Conservation (phyloP, 2,888 invertebrate species). For the Charanyca ferruginea region DNA sequence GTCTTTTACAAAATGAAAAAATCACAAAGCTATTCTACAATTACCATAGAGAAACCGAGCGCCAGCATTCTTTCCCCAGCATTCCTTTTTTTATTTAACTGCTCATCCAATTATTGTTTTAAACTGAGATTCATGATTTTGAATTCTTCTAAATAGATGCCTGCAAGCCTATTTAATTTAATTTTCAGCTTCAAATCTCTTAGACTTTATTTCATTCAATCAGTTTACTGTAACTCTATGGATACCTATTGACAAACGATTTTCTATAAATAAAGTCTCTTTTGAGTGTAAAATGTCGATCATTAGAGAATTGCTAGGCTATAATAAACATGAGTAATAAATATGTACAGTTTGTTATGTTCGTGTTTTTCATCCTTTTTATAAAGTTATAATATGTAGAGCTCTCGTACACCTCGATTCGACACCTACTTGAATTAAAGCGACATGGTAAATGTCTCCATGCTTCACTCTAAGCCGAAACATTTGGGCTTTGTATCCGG, state of each 20-base stretch:
- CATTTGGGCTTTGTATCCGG: not conserved
- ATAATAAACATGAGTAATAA: too few species aligned
- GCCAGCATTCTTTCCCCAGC: not conserved
- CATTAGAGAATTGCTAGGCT: not conserved
- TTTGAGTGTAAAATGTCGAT: not conserved
- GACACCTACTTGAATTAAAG: not conserved
- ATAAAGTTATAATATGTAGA: not conserved
- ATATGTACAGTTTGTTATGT: conserved; percentile 4
- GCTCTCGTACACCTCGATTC: conserved; percentile 7
- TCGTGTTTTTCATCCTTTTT: conserved; percentile 30
- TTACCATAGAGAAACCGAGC: conserved; percentile 16
- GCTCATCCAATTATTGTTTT: not conserved
- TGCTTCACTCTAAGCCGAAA: not conserved
- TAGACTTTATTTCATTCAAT: not conserved
- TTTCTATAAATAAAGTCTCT: not conserved
- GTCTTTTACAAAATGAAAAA: not conserved
- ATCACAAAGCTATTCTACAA: not conserved
- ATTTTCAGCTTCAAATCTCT: too few species aligned
- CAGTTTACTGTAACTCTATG: not conserved
- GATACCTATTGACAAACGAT: not conserved
- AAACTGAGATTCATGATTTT: not conserved
- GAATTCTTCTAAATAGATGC: not conserved
- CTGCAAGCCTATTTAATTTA: too few species aligned
- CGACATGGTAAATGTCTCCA: not conserved
- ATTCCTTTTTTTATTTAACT: not conserved